phyloP scores from a whole-genome alignment of 2,797 vertebrate genomes.

The Tapirus indicus region DNA sequence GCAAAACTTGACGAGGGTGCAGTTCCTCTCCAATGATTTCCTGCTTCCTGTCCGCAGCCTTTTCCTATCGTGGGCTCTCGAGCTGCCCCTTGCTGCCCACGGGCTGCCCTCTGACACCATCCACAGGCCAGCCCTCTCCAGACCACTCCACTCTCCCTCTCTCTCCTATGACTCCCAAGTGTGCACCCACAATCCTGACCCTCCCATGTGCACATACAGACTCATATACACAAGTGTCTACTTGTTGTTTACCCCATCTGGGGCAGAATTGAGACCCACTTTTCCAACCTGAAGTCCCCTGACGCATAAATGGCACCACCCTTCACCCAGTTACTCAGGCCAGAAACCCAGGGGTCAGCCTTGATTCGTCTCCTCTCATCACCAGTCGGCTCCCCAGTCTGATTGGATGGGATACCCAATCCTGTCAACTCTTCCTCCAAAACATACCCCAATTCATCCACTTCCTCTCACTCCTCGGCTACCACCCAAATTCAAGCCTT shows the following conservation, averaged over 20 bases:
- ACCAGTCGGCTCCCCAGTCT: too few relatives aligned
- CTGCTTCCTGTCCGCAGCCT: not conserved
- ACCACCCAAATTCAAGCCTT: not conserved
- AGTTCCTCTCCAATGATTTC: not conserved
- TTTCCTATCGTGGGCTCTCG: not conserved
- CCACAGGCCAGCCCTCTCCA: not conserved
- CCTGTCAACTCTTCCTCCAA: not conserved
- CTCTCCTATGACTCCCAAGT: not conserved
- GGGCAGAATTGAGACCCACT: not conserved
- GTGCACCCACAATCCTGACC: accelerated
- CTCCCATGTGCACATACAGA: accelerated
- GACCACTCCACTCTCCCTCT: not conserved
- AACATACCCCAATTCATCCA: not conserved
- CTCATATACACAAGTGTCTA: accelerated
- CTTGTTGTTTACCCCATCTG: not conserved
- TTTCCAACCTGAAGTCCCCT: not conserved
- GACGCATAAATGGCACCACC: not conserved
- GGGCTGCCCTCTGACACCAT: not conserved
- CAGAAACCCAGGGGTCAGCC: not conserved
- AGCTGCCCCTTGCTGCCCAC: not conserved
- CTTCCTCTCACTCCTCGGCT: not conserved
- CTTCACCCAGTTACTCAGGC: not conserved
- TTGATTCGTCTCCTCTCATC: not conserved
- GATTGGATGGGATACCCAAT: too few relatives aligned
- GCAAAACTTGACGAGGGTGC: not conserved